Conservation (phyloP, 2,113 vertebrate genomes). For the Shinisaurus crocodilurus region DNA sequence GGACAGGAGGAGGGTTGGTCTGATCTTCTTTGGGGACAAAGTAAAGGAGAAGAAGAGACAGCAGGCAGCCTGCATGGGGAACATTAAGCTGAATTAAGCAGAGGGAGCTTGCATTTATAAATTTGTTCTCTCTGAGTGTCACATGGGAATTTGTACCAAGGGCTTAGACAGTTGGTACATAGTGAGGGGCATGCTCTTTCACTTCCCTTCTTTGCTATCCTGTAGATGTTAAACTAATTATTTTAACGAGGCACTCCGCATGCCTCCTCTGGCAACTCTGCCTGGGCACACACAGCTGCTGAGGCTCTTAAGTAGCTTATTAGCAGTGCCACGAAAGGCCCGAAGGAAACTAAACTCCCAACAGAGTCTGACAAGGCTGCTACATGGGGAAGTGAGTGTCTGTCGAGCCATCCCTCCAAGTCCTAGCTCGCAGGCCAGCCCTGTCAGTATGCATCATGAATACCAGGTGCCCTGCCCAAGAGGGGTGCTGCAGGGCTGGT, state of each 20-base stretch:
- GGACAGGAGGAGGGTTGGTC: too few species aligned
- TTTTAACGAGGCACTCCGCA: not conserved
- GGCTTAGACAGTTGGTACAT: not conserved
- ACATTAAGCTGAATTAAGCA: rapidly evolving
- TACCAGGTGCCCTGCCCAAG: conserved; percentile 5
- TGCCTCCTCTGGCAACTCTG: not conserved
- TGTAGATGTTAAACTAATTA: not conserved
- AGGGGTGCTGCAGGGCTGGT: not conserved
- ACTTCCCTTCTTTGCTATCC: not conserved
- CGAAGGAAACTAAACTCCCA: not conserved
- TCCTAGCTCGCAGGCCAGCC: not conserved
- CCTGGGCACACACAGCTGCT: not conserved
- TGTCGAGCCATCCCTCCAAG: not conserved
- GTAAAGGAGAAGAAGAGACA: rapidly evolving
- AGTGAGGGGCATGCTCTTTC: rapidly evolving
- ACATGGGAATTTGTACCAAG: rapidly evolving
- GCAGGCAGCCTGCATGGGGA: not conserved
- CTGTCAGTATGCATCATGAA: not conserved
- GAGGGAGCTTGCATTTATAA: not conserved
- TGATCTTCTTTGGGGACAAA: not conserved
- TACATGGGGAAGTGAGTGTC: not conserved
- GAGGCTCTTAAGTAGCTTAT: not conserved
- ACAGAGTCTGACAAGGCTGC: not conserved
- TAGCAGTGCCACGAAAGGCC: not conserved
- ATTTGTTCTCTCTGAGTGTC: rapidly evolving